phyloP scores from a whole-genome alignment of 2,797 vertebrate species.

The Sebastes reedi region DNA sequence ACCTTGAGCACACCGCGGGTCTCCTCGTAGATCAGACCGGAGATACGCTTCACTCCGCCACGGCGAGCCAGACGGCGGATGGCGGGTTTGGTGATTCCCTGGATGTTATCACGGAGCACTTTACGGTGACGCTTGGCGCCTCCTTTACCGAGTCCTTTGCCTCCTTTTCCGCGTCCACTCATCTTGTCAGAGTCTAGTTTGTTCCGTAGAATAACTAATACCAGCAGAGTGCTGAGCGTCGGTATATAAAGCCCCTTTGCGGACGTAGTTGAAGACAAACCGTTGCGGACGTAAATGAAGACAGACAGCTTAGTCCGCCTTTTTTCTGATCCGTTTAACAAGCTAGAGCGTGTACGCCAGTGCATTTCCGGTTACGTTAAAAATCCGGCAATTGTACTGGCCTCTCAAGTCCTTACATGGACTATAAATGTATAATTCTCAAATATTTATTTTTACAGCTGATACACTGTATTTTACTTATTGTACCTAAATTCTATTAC shows the following conservation, averaged over 20 bases:
- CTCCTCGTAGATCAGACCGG: constrained; percentile 45
- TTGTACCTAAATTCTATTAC: not conserved
- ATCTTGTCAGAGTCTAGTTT: not conserved
- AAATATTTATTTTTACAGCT: not conserved
- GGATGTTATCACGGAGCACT: constrained; percentile 31
- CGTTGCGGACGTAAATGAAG: too few species aligned
- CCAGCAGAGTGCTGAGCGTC: rapidly evolving
- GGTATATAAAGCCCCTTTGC: not conserved
- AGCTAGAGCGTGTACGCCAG: too few species aligned
- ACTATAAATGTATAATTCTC: not conserved
- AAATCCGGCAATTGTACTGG: too few species aligned
- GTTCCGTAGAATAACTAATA: not conserved
- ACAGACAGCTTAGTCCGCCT: not conserved
- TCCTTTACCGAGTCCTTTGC: not conserved
- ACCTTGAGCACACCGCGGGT: constrained; percentile 43
- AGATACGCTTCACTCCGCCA: constrained; percentile 26
- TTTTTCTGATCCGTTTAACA: too few species aligned
- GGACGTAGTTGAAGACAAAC: not conserved
- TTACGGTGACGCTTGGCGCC: not conserved
- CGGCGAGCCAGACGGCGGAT: constrained; percentile 36
- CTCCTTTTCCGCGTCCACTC: not conserved
- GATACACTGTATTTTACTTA: not conserved
- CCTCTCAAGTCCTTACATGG: not conserved
- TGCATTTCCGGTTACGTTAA: not conserved
- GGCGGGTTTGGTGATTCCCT: constrained; percentile 43